Conservation (phyloP, 1,140 invertebrate species). For the Paracyclopina nana region DNA sequence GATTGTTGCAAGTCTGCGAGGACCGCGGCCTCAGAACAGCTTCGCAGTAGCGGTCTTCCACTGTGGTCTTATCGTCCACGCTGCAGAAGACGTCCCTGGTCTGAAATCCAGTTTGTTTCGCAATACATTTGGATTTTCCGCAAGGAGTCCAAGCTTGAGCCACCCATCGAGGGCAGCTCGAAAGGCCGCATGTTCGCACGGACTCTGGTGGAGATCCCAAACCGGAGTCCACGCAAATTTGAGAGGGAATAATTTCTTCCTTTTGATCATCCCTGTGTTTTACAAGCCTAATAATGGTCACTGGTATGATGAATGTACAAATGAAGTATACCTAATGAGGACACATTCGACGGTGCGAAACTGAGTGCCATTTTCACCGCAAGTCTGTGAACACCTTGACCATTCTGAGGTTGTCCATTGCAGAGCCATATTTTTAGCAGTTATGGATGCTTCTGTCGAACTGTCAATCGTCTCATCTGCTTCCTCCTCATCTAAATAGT, state of each 20-base stretch:
- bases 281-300: too few relatives aligned
- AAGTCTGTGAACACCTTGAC: constrained; percentile 43
- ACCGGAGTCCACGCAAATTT: constrained; percentile 6
- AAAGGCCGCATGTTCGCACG: neutral
- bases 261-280: too few relatives aligned
- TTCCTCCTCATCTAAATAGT: neutral
- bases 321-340: too few relatives aligned
- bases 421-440: too few relatives aligned
- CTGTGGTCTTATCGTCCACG: constrained; percentile 25
- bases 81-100: constrained; percentile 19
- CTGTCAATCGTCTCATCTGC: neutral
- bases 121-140: constrained; percentile 3
- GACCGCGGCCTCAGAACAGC: constrained; percentile 41
- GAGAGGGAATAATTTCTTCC: neutral
- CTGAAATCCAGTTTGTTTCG: constrained; percentile 17
- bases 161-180: constrained; percentile 6
- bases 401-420: constrained; percentile 59
- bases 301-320: too few relatives aligned
- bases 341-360: too few relatives aligned
- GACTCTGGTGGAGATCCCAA: neutral
- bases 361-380: constrained; percentile 51
- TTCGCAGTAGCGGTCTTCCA: constrained; percentile 40
- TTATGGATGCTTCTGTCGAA: too few relatives aligned
- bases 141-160: neutral
- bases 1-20: constrained; percentile 51